These are phyloP conservation scores for Anoura caudifer DNA, from an alignment of 2,113 vertebrate genomes.

Conservation along the genomic window DNA sequence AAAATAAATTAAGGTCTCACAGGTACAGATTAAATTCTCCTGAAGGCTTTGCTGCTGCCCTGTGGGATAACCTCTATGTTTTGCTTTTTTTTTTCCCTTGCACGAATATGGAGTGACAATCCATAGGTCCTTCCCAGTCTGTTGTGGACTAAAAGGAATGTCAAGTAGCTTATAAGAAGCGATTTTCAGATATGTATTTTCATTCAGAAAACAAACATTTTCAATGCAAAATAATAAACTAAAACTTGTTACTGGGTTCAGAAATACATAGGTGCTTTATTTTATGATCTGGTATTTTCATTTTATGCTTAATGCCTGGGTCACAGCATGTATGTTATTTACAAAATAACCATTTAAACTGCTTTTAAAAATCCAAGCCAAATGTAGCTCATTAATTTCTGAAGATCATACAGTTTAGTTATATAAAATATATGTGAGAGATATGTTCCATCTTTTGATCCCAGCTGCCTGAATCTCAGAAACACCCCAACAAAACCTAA, in stretches of 20 bases:
- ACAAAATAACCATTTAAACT: constrained; percentile 1
- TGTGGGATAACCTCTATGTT: not conserved
- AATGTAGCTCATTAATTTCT: not conserved
- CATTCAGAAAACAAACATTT: not conserved
- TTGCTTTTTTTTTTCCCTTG: not conserved
- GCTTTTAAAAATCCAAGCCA: not conserved
- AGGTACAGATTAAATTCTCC: not conserved
- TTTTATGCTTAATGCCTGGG: not conserved
- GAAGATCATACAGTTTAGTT: not conserved
- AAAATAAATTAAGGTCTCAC: constrained; percentile 29
- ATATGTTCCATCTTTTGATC: not conserved
- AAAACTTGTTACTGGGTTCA: not conserved
- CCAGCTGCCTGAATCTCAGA: not conserved
- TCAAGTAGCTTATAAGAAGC: not conserved
- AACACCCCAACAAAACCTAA: not conserved
- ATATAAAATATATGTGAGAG: not conserved
- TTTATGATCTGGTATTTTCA: not conserved
- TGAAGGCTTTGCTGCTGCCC: not conserved
- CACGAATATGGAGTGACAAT: not conserved
- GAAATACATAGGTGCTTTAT: not conserved
- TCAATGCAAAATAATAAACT: not conserved
- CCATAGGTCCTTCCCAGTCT: not conserved
- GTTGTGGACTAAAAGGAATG: not conserved
- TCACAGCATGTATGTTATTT: not conserved
- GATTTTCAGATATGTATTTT: not conserved